Evolutionary conservation across 92 coral and sea anemone genomes (phyloP), one percentile per base, ranked within the genome.

Genomic region (Parazoanthus atlanticus): DNA sequence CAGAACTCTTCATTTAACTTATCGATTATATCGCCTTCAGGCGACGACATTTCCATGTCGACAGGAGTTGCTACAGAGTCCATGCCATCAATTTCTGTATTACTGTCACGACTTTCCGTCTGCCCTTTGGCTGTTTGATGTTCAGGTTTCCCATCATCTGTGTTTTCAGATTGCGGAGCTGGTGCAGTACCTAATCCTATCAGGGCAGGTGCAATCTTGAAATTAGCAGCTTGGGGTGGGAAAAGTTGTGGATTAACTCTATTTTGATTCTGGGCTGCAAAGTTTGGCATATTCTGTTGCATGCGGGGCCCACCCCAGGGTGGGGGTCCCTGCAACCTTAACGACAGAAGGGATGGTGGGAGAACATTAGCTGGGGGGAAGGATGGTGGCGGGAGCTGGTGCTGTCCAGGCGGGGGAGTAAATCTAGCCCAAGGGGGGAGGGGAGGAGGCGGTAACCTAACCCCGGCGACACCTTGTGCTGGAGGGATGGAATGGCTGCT

Each of bases 31-130:
- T 97, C 99, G 1, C 80, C 97, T 74, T 95, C 98, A 1, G 99
- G 97, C 4, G 98, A 92, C 0, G 98, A 95, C 98, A 96, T 89
- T 54, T 96, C 98, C 99, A 93, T 96, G 78, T 95, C 98, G 33
- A 94, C 86, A 10, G 98, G 97, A 66, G 92, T 84, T 19, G 64
- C 71, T 41, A 82, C 79, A 30, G 87, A 89, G 76, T 76, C 85
- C 43, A 89, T 88, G 34, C 80, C 66, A 28, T 73, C 93, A 72
- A 33, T 38, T 30, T 80, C 66, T 32, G 34, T 16, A 58, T 21
- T 7, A 69, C 56, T n/a, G 6, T 11, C 2, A 29, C 15, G 40
- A 30, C 21, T 15, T 30, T 84, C 78, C 1, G 29, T 16, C 52
- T 40, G n/a, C 26, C 67, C 43, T 8, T 13, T 26, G 6, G 67